A percentile compares a stretch with the other conserved stretches of the same genome.
phyloP scores from a whole-genome alignment of 1,140 invertebrate genomes.

The Lordiphosa stackelbergi region DNA sequence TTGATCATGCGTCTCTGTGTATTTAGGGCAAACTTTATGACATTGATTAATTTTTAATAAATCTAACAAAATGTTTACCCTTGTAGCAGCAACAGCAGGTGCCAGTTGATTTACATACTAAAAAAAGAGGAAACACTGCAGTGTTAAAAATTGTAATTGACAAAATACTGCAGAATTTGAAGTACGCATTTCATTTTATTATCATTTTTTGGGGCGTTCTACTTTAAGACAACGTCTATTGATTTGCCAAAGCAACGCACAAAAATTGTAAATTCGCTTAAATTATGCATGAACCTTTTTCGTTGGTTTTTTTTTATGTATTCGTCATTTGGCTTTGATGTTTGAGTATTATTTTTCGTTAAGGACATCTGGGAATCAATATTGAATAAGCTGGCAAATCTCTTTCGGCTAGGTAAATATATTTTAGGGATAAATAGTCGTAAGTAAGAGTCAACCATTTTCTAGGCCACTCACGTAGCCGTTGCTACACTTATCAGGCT shows the following conservation, averaged over 20 bases:
- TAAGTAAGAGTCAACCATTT: constrained; percentile 10
- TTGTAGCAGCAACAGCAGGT: constrained; percentile 33
- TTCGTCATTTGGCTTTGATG: constrained; percentile 26
- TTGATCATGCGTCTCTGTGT: constrained; percentile 37
- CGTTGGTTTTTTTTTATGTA: constrained; percentile 8
- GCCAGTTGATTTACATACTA: constrained; percentile 40
- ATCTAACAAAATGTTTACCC: constrained; percentile 46
- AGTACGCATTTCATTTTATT: constrained; percentile 42
- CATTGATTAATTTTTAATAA: constrained; percentile 74
- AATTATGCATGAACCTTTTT: constrained; percentile 56
- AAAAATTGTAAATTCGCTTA: constrained; percentile 57
- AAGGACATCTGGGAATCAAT: constrained; percentile 45
- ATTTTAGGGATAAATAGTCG: too few species aligned
- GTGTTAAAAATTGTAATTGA: constrained; percentile 35
- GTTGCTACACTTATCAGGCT: constrained; percentile 37
- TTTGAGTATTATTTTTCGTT: constrained; percentile 12
- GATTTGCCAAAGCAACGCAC: constrained; percentile 7
- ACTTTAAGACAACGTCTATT: background rate
- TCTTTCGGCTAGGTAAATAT: background rate
- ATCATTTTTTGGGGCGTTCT: background rate
- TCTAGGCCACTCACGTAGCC: constrained; percentile 45
- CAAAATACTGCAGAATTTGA: constrained; percentile 32
- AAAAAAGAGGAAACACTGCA: constrained; percentile 20
- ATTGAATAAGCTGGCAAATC: constrained; percentile 38
- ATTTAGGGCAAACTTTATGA: constrained; percentile 53